phyloP scores from a whole-genome alignment of 2,888 invertebrate species.

The Luperina nickerlii region DNA sequence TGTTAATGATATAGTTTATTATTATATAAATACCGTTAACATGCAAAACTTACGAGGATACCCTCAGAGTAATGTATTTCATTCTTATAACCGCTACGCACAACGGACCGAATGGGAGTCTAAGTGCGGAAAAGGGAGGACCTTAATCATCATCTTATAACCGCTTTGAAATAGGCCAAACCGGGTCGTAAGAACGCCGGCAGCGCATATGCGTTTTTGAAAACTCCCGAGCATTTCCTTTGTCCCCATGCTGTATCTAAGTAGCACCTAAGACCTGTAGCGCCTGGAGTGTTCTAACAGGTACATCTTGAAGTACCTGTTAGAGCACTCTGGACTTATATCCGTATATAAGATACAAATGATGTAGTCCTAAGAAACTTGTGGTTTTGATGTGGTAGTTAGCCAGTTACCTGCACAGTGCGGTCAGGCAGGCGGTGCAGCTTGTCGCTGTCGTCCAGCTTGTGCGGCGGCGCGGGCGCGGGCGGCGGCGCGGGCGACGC shows the following conservation, averaged over 20 bases:
- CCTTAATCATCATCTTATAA: no score
- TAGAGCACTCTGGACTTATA: not conserved
- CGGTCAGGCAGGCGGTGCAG: constrained; percentile 75
- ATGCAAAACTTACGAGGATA: not conserved
- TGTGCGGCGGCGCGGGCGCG: constrained; percentile 62
- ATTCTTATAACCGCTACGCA: not conserved
- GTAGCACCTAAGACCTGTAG: not conserved
- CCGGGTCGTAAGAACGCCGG: no score
- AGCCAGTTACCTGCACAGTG: constrained; percentile 71
- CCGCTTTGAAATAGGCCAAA: not conserved
- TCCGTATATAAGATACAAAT: no score
- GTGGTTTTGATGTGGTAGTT: fast-evolving
- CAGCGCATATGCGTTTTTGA: not conserved
- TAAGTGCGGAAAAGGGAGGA: no score
- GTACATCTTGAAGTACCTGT: not conserved
- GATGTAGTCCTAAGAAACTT: not conserved
- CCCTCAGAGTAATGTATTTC: not conserved
- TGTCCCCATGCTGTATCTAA: not conserved
- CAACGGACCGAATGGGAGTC: no score
- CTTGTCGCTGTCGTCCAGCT: constrained; percentile 69
- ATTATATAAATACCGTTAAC: not conserved
- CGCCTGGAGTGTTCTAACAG: no score
- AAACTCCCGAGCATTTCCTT: not conserved
- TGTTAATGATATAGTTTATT: not conserved
- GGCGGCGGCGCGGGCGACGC: constrained; percentile 55